Conservation (phyloP, 2,888 invertebrate species). For the Cryptocephalus moraei region DNA sequence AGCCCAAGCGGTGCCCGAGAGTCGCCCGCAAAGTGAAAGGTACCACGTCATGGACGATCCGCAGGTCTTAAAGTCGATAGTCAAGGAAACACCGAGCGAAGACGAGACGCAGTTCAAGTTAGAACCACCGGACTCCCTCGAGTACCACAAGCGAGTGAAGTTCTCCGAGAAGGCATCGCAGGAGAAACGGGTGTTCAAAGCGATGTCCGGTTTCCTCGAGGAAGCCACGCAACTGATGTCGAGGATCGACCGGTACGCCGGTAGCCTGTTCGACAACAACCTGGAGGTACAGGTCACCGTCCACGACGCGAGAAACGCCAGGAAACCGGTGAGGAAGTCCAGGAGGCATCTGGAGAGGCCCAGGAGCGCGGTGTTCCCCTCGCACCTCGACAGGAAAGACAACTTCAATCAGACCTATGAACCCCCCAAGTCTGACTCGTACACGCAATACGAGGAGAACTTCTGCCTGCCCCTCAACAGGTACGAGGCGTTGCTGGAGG, state of each 20-base stretch:
- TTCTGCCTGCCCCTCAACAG: conserved; percentile 28
- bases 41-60: conserved; percentile 20
- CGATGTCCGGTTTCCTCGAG: conserved; percentile 36
- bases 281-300: conserved; percentile 32
- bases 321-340: conserved; percentile 8
- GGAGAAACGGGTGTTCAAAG: conserved; percentile 28
- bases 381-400: conserved; percentile 2
- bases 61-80: conserved; percentile 26
- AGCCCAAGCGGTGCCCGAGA: conserved; percentile 9
- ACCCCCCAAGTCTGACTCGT: conserved; percentile 5
- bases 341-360: conserved; percentile 4
- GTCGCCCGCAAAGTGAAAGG: conserved; percentile 11
- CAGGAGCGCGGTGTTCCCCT: neutral
- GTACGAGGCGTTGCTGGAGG: conserved; percentile 31
- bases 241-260: conserved; percentile 27
- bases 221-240: conserved; percentile 36
- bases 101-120: conserved; percentile 8
- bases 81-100: conserved; percentile 14
- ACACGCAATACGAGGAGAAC: conserved; percentile 15
- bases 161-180: conserved; percentile 14
- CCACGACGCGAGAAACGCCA: conserved; percentile 21
- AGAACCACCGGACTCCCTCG: conserved; percentile 23
- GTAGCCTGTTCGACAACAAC: conserved; percentile 16
- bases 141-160: conserved; percentile 28
- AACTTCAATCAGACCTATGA: conserved; percentile 20